Percentiles rank a stretch among this genome's conserved stretches.
Evolutionary conservation across 2,888 invertebrate genomes (phyloP).

Genomic region (Teinopalpus imperialis): DNA sequence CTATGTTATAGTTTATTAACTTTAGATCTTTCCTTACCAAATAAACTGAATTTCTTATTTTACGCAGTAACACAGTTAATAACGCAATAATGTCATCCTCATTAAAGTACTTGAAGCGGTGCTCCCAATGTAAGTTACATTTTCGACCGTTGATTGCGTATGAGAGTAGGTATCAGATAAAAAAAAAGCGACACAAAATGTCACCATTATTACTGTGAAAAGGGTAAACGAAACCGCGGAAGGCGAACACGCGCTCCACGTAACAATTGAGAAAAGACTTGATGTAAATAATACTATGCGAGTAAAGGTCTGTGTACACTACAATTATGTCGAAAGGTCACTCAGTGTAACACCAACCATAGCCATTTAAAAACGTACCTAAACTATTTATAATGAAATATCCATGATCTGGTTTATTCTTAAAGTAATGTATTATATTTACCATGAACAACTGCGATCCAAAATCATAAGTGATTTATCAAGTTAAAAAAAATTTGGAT

Average conservation of each 20-base stretch:
- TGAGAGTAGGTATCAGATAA: slow-evolving; percentile 25
- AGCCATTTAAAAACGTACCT: too few relatives aligned
- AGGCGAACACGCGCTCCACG: slow-evolving; percentile 27
- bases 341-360: background rate
- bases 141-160: slow-evolving; percentile 9
- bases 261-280: slow-evolving; percentile 29
- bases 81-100: background rate
- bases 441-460: too few relatives aligned
- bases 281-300: slow-evolving; percentile 25
- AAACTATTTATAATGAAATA: too few relatives aligned
- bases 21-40: too few relatives aligned
- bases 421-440: too few relatives aligned
- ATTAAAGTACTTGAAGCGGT: background rate
- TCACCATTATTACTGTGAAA: slow-evolving; percentile 37
- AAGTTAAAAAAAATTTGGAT: too few relatives aligned
- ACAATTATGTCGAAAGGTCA: slow-evolving; percentile 7
- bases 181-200: slow-evolving; percentile 31
- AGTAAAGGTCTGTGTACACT: slow-evolving; percentile 15
- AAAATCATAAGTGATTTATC: too few relatives aligned
- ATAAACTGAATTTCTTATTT: too few relatives aligned
- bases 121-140: background rate
- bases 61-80: too few relatives aligned
- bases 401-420: too few relatives aligned
- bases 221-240: slow-evolving; percentile 36
- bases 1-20: too few relatives aligned